Percentiles rank a stretch among this genome's conserved stretches.
phyloP scores from a whole-genome alignment of 2,113 vertebrate species.

The Gracilinanus agilis region DNA sequence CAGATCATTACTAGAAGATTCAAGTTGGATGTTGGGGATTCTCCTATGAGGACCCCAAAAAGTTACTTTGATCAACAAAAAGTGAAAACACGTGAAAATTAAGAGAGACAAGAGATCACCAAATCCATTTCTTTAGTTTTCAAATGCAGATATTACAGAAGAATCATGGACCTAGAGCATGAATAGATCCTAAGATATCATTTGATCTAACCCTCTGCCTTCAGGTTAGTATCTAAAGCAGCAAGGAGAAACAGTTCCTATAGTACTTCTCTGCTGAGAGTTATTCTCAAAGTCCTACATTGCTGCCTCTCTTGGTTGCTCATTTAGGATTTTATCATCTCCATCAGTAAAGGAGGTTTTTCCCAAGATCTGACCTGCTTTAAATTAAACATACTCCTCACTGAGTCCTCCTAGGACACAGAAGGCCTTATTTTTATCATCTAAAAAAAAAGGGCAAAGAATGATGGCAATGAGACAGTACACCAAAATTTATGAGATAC shows the following conservation, averaged over 20 bases:
- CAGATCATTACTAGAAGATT: conserved; percentile 1
- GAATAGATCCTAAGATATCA: background rate
- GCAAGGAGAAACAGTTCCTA: background rate
- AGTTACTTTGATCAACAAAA: conserved; percentile 7
- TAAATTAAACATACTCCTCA: background rate
- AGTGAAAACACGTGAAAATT: conserved; percentile 19
- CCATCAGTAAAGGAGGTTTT: background rate
- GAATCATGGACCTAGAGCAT: background rate
- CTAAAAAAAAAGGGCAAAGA: background rate
- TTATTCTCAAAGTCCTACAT: background rate
- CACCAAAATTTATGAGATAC: background rate
- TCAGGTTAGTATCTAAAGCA: background rate
- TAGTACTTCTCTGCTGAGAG: background rate
- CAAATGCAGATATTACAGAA: background rate
- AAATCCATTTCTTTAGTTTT: conserved; percentile 15
- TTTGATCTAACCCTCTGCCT: background rate
- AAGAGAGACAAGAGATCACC: background rate
- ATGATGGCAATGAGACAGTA: background rate
- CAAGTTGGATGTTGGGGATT: background rate
- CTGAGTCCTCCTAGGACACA: background rate
- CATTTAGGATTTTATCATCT: background rate
- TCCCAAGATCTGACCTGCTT: background rate
- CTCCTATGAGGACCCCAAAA: background rate
- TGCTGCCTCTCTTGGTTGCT: background rate
- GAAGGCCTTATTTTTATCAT: background rate